A percentile compares a stretch with the other conserved stretches of the same genome.
Evolutionary conservation across 2,797 vertebrate species (phyloP).

Genomic region (Coregonus ussuriensis): DNA sequence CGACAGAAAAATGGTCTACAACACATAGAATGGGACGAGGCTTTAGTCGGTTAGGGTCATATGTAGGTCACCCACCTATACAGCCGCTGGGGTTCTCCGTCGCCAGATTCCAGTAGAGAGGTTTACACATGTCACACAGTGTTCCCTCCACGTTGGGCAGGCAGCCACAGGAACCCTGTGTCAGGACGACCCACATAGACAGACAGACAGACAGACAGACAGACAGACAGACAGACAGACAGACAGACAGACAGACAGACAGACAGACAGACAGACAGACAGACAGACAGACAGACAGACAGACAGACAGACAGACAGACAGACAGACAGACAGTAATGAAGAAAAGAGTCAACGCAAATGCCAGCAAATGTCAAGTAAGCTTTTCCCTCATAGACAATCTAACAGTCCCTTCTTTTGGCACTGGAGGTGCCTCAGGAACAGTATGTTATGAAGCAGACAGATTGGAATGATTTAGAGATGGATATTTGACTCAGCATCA

Average conservation of each 20-base stretch:
- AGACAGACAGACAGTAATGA: not conserved
- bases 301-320: too few species aligned
- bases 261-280: too few species aligned
- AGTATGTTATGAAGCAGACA: not conserved
- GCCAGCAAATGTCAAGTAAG: not conserved
- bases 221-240: not conserved
- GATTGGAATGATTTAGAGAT: not conserved
- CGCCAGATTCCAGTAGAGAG: slow-evolving; percentile 88
- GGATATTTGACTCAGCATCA: not conserved
- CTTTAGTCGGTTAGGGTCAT: not conserved
- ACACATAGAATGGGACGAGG: not conserved
- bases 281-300: too few species aligned
- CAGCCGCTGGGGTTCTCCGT: slow-evolving; percentile 81
- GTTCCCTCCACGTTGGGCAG: slow-evolving; percentile 79
- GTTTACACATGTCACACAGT: slow-evolving; percentile 85
- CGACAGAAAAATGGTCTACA: not conserved
- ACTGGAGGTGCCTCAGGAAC: too few species aligned
- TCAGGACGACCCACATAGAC: slow-evolving; percentile 42
- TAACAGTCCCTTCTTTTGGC: not conserved
- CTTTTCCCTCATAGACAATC: not conserved
- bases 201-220: not conserved
- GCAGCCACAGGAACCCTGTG: slow-evolving; percentile 84
- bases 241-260: too few species aligned
- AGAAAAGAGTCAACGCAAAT: not conserved
- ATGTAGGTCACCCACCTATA: slow-evolving; percentile 69